A percentile compares a stretch with the other conserved stretches of the same genome.
Conservation (phyloP, 2,888 invertebrate genomes). For the Pandemis corylana region DNA sequence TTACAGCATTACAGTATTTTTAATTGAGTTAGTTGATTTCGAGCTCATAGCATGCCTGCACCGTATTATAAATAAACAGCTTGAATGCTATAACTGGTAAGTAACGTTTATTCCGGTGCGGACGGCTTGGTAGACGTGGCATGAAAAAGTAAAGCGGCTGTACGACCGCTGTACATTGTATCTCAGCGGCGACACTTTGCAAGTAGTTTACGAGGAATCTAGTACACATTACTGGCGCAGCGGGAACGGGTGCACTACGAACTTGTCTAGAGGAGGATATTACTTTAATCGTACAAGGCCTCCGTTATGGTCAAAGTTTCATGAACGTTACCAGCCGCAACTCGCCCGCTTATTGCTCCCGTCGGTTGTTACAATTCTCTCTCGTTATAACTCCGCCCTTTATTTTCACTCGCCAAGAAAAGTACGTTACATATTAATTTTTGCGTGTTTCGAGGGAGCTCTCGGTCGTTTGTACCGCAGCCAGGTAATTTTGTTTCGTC, state of each 20-base stretch:
- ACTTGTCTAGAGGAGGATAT: slow-evolving; percentile 64
- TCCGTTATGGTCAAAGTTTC: slow-evolving; percentile 71
- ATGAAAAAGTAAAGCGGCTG: slow-evolving; percentile 38
- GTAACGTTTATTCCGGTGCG: slow-evolving; percentile 23
- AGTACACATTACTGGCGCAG: slow-evolving; percentile 59
- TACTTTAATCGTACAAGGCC: slow-evolving; percentile 73
- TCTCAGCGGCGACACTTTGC: slow-evolving; percentile 51
- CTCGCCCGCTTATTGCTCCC: slow-evolving; percentile 63
- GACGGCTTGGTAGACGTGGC: slow-evolving; percentile 16
- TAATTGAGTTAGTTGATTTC: background rate
- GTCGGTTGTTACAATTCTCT: slow-evolving; percentile 52
- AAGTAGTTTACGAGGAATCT: slow-evolving; percentile 59
- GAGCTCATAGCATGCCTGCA: background rate
- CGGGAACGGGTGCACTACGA: slow-evolving; percentile 55
- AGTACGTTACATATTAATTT: slow-evolving; percentile 36
- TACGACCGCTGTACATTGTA: slow-evolving; percentile 31
- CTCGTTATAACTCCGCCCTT: slow-evolving; percentile 54
- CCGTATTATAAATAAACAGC: background rate
- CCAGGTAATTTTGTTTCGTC: slow-evolving; percentile 30
- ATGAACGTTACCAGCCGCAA: slow-evolving; percentile 50
- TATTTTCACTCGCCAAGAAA: slow-evolving; percentile 50
- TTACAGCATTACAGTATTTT: background rate
- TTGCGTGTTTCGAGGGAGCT: slow-evolving; percentile 22
- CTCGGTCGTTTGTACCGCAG: slow-evolving; percentile 15
- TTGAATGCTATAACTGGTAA: slow-evolving; percentile 20